A percentile compares a stretch with the other conserved stretches of the same genome.
phyloP scores from a whole-genome alignment of 2,113 vertebrate genomes.

The Phylloscopus trochiloides region DNA sequence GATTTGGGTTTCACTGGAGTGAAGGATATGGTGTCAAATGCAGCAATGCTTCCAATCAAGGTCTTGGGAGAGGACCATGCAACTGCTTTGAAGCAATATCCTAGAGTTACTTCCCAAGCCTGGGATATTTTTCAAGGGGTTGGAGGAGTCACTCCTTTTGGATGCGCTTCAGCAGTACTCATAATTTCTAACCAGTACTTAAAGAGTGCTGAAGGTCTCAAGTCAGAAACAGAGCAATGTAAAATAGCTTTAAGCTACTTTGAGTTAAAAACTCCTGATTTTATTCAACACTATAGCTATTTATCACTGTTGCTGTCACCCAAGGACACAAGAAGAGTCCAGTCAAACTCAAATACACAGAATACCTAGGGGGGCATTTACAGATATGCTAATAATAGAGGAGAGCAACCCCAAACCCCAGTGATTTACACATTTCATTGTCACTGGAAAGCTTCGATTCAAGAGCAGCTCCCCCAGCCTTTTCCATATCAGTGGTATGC shows the following conservation, averaged over 20 bases:
- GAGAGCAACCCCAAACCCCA: not conserved
- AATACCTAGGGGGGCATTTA: not conserved
- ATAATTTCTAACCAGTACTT: not conserved
- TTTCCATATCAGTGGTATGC: not conserved
- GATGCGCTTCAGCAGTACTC: not conserved
- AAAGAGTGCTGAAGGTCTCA: not conserved
- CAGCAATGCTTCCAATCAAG: not conserved
- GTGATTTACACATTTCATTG: not conserved
- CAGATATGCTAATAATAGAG: not conserved
- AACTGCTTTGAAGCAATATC: not conserved
- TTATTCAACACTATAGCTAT: not conserved
- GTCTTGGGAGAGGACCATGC: not conserved
- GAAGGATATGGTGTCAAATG: slow-evolving; percentile 3
- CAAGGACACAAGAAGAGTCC: not conserved
- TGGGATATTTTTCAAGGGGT: not conserved
- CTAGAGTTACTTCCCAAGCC: not conserved
- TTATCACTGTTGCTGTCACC: not conserved
- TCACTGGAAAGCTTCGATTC: not conserved
- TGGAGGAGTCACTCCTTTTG: not conserved
- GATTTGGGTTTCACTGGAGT: not conserved
- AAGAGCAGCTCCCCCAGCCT: not conserved
- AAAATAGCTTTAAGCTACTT: not conserved
- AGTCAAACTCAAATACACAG: not conserved
- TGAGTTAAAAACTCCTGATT: not conserved
- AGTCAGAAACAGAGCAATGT: not conserved